Conservation (phyloP, 1,140 invertebrate genomes). For the Orius insidiosus region DNA sequence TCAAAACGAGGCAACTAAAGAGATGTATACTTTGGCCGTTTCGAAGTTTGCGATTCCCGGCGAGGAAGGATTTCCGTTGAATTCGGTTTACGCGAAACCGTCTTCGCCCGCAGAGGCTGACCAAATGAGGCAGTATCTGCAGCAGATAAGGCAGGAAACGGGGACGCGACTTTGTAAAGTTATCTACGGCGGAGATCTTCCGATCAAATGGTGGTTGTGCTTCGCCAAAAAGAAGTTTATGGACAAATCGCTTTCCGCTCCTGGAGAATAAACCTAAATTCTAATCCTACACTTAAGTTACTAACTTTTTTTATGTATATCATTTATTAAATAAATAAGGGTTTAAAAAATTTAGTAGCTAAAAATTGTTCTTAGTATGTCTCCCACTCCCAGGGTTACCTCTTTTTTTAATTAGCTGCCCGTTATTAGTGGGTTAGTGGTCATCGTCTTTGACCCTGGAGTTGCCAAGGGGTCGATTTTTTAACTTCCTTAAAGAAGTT, state of each 20-base stretch:
- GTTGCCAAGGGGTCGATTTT: no score
- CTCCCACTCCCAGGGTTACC: no score
- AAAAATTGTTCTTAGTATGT: no score
- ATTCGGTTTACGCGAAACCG: conserved; percentile 90
- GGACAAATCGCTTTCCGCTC: conserved; percentile 88
- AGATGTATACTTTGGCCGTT: conserved; percentile 91
- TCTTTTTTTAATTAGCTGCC: no score
- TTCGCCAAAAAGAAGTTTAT: conserved; percentile 99
- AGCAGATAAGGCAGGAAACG: conserved; percentile 89
- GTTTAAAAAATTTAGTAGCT: no score
- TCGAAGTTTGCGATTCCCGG: conserved; percentile 94
- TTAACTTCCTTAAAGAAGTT: no score
- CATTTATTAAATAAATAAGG: no score
- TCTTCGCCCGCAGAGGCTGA: conserved; percentile 56
- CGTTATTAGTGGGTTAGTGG: no score
- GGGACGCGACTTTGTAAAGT: conserved; percentile 78
- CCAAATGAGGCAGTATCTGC: conserved; percentile 79
- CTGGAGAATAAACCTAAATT: conserved; percentile 42
- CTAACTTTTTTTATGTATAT: no score
- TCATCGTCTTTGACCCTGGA: no score
- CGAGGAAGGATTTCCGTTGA: conserved; percentile 88
- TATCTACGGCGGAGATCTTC: conserved; percentile 83
- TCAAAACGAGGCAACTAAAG: conserved; percentile 78
- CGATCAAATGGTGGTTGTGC: conserved; percentile 99
- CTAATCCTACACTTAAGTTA: background rate